Percentiles rank a stretch among this genome's conserved stretches.
These are phyloP conservation scores for Lophius piscatorius DNA, from an alignment of 2,113 vertebrate genomes.

Conservation along the genomic window DNA sequence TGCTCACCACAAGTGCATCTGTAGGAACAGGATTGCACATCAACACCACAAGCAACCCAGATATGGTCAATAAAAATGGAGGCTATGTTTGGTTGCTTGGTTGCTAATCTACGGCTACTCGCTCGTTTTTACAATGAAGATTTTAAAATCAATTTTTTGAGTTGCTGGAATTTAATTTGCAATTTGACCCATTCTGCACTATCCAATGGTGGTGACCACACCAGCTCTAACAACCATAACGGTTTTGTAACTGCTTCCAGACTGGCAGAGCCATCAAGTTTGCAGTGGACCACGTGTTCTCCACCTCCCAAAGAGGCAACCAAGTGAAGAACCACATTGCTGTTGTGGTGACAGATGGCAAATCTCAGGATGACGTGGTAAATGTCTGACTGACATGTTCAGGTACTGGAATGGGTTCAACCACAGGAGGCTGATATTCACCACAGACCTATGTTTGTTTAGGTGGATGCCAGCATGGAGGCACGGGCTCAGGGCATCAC, in stretches of 20 bases:
- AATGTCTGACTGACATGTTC: conserved; percentile 8
- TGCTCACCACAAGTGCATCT: conserved; percentile 6
- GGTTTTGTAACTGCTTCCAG: conserved; percentile 45
- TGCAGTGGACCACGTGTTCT: conserved; percentile 81
- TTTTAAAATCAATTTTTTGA: too few species aligned
- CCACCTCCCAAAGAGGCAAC: conserved; percentile 65
- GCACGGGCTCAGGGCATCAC: conserved; percentile 76
- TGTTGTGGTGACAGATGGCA: conserved; percentile 84
- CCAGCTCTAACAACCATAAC: neutral
- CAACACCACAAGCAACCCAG: conserved; percentile 6
- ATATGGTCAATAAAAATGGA: conserved; percentile 13
- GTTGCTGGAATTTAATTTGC: too few species aligned
- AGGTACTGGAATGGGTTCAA: neutral
- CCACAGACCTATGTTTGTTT: neutral
- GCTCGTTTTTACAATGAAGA: too few species aligned
- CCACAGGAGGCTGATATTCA: neutral
- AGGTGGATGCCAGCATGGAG: conserved; percentile 77
- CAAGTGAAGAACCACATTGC: conserved; percentile 81
- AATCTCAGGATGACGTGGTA: conserved; percentile 84
- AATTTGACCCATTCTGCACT: too few species aligned
- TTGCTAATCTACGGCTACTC: too few species aligned
- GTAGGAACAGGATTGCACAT: conserved; percentile 13
- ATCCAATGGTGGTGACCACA: neutral
- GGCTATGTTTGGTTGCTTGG: neutral
- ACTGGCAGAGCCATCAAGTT: conserved; percentile 84